phyloP scores from a whole-genome alignment of 2,888 invertebrate genomes.

The Nesidiocoris tenuis region DNA sequence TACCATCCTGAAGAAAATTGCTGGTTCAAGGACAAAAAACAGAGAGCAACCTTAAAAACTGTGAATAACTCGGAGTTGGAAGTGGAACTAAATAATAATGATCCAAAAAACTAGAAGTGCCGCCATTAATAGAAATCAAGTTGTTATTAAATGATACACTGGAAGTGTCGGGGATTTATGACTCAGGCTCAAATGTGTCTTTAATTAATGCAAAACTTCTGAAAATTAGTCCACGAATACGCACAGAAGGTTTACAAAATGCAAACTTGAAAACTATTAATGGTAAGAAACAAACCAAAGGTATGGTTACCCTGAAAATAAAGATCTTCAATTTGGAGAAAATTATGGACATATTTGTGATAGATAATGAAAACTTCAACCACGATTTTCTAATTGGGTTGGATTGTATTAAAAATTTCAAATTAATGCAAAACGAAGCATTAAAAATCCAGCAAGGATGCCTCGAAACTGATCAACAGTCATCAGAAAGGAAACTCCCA shows the following conservation, averaged over 20 bases:
- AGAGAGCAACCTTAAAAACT: constrained; percentile 11
- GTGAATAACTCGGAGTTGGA: constrained; percentile 25
- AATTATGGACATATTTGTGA: neutral
- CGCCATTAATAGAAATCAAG: constrained; percentile 32
- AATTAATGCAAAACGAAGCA: neutral
- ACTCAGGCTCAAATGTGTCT: constrained; percentile 30
- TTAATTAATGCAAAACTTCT: too few relatives aligned
- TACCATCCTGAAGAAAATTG: constrained; percentile 33
- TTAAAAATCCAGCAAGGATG: neutral
- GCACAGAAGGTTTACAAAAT: neutral
- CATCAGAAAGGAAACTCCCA: neutral
- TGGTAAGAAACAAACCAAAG: neutral
- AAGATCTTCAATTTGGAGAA: neutral
- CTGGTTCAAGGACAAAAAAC: constrained; percentile 7
- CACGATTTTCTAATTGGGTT: constrained; percentile 6
- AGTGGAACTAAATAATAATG: constrained; percentile 18
- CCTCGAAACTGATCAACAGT: neutral
- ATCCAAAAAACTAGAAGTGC: constrained; percentile 31
- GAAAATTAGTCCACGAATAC: constrained; percentile 11
- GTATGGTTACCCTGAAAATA: neutral
- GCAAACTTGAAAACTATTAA: constrained; percentile 19
- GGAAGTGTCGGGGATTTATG: constrained; percentile 30
- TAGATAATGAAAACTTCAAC: constrained; percentile 2
- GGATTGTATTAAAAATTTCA: constrained; percentile 5
- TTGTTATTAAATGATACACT: constrained; percentile 28